phyloP scores from a whole-genome alignment of 1,140 invertebrate species.

The Hydropsyche tenuis region DNA sequence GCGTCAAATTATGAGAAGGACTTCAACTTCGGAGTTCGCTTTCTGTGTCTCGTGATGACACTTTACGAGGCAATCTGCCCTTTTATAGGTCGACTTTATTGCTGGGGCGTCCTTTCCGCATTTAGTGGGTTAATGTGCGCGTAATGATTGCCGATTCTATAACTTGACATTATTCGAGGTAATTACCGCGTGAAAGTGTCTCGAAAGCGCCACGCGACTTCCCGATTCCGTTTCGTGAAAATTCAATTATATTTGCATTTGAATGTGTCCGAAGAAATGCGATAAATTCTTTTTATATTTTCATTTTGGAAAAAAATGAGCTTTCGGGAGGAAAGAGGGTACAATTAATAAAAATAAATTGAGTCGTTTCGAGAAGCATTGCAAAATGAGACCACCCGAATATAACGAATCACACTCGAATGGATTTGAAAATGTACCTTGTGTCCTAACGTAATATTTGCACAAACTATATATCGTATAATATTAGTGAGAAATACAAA shows the following conservation, averaged over 20 bases:
- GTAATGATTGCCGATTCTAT: slow-evolving; percentile 21
- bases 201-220: not conserved
- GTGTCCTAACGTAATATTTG: no score
- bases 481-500: no score
- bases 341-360: no score
- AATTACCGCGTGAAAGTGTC: slow-evolving; percentile 1
- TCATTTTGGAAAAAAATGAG: no score
- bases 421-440: no score
- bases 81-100: slow-evolving; percentile 23
- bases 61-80: slow-evolving; percentile 27
- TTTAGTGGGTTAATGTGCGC: slow-evolving; percentile 11
- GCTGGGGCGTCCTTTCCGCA: not conserved
- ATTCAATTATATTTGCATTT: not conserved
- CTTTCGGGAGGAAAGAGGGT: no score
- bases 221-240: not conserved
- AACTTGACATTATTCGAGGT: not conserved
- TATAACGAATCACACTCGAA: no score
- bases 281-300: no score
- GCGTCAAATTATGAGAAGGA: slow-evolving; percentile 23
- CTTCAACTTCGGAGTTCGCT: not conserved
- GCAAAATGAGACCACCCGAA: no score
- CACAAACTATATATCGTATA: no score
- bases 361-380: no score
- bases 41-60: not conserved
- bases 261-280: no score